Percentiles rank a stretch among this genome's conserved stretches.
Evolutionary conservation across 2,888 invertebrate genomes (phyloP).

Genomic region (Vannuccia rotundouncinata): DNA sequence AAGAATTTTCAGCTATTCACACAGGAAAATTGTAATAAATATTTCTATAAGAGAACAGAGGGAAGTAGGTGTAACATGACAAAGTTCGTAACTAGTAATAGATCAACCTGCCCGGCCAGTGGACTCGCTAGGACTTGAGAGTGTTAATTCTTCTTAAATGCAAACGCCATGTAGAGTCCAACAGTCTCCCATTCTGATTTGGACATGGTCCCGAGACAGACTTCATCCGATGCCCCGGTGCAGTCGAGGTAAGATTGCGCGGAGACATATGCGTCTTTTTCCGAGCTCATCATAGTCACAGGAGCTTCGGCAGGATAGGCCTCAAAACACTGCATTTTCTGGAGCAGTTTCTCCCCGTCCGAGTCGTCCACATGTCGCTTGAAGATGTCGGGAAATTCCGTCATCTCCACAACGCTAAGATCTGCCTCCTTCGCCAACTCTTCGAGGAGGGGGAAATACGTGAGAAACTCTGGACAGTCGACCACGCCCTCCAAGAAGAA

Average conservation of each 20-base stretch:
- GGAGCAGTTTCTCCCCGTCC: constrained; percentile 64
- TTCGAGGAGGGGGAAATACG: constrained; percentile 76
- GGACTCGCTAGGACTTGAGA: too few relatives aligned
- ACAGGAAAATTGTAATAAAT: too few relatives aligned
- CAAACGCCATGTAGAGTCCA: constrained; percentile 78
- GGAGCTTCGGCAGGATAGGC: constrained; percentile 66
- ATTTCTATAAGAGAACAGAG: too few relatives aligned
- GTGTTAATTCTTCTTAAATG: constrained; percentile 63
- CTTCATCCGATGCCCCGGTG: constrained; percentile 37
- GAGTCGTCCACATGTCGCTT: constrained; percentile 60
- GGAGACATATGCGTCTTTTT: constrained; percentile 63
- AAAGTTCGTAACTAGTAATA: too few relatives aligned
- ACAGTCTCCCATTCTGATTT: constrained; percentile 85
- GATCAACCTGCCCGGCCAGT: too few relatives aligned
- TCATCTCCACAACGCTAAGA: constrained; percentile 58
- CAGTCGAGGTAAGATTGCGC: constrained; percentile 42
- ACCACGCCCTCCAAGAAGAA: constrained; percentile 92
- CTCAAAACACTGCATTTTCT: constrained; percentile 64
- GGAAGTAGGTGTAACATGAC: too few relatives aligned
- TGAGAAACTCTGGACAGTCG: constrained; percentile 94
- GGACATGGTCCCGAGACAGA: constrained; percentile 69
- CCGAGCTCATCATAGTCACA: constrained; percentile 58
- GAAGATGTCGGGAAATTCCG: constrained; percentile 72
- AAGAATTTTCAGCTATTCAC: too few relatives aligned
- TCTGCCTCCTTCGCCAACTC: constrained; percentile 59